phyloP scores from a whole-genome alignment of 1,140 invertebrate genomes.

The Ceratosolen fusciceps region DNA sequence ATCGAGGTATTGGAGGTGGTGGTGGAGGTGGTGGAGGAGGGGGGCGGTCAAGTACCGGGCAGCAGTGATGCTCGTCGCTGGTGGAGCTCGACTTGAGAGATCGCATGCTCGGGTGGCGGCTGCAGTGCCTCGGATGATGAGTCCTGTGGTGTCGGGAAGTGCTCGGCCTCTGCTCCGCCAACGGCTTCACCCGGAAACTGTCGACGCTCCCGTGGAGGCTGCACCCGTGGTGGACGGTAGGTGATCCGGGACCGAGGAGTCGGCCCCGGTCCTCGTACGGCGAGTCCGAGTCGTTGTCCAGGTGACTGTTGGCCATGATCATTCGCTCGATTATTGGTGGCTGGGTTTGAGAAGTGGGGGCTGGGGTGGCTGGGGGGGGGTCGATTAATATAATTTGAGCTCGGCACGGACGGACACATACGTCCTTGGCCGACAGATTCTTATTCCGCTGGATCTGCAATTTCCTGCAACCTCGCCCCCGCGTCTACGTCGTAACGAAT shows the following conservation, averaged over 20 bases:
- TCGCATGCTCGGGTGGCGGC: constrained; percentile 60
- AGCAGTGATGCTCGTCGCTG: constrained; percentile 56
- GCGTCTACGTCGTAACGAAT: no score
- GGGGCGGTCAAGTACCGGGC: constrained; percentile 34
- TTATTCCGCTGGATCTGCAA: no score
- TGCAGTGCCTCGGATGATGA: constrained; percentile 25
- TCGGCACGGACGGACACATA: no score
- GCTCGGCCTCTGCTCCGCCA: not conserved
- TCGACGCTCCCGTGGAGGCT: constrained; percentile 54
- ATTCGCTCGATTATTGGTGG: not conserved
- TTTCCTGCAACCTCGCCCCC: no score
- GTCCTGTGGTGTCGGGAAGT: not conserved
- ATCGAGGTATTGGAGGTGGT: no score
- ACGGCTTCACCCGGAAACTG: constrained; percentile 56
- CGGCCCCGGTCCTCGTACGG: constrained; percentile 60
- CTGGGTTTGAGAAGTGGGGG: no score
- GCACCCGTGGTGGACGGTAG: not conserved
- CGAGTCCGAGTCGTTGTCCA: constrained; percentile 55
- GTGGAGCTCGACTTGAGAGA: constrained; percentile 58
- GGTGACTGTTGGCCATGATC: constrained; percentile 43
- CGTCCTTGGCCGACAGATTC: no score
- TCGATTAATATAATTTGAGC: no score
- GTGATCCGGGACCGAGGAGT: constrained; percentile 25
- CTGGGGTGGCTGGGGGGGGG: no score
- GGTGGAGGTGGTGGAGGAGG: no score